These are phyloP conservation scores for Ctenomys sociabilis DNA, from an alignment of 2,113 vertebrate genomes.

Conservation along the genomic window DNA sequence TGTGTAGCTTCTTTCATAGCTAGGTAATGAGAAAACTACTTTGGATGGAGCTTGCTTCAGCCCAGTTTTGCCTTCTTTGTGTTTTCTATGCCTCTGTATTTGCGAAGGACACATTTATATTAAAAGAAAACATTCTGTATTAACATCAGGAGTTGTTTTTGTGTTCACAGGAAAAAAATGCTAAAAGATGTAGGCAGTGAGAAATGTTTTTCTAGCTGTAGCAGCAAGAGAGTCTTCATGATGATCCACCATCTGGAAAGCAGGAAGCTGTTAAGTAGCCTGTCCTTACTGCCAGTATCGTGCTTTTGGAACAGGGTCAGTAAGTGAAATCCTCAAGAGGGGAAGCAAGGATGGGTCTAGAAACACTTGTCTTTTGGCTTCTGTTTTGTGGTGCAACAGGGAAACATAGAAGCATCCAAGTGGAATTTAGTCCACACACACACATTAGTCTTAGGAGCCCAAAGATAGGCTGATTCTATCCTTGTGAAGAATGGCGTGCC, in stretches of 20 bases:
- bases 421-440: conserved; percentile 2
- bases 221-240: conserved; percentile 70
- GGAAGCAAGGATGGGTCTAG: conserved; percentile 42
- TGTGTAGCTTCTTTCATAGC: not conserved
- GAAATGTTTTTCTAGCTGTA: conserved; percentile 80
- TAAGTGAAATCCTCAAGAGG: conserved; percentile 62
- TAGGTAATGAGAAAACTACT: not conserved
- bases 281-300: conserved; percentile 68
- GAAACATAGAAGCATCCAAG: not conserved
- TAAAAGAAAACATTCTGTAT: conserved; percentile 54
- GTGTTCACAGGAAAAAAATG: conserved; percentile 81
- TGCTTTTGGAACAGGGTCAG: conserved; percentile 65
- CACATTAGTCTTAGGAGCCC: conserved; percentile 21
- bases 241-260: conserved; percentile 78
- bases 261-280: conserved; percentile 79
- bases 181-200: conserved; percentile 69
- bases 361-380: not conserved
- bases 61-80: not conserved
- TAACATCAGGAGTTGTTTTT: conserved; percentile 54
- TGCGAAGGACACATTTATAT: conserved; percentile 61
- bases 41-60: not conserved
- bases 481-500: not conserved
- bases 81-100: conserved; percentile 66
- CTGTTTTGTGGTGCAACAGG: not conserved
- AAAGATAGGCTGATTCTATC: not conserved